Base-by-base conservation (phyloP, 2,888 invertebrate species). In the Azorinus chamasolen region DNA sequence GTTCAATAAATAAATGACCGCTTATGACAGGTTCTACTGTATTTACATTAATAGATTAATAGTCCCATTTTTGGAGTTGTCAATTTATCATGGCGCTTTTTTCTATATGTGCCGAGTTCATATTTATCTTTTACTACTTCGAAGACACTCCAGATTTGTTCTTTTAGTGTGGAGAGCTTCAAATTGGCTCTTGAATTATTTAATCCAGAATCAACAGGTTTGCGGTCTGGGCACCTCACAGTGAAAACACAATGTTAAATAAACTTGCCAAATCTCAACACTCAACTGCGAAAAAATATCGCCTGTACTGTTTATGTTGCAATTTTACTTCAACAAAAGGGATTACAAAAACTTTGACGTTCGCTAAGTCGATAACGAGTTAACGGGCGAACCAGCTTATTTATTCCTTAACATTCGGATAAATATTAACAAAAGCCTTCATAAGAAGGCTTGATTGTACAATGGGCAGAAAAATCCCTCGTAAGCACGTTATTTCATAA, bases 351-450 rank as follows among this genome's bases (percentile, higher is more conserved):
- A 69, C 62, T 48, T 55, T 59, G 62, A 57, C 61, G 24, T 24
- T 50, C 48, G 59, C 43, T 78, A 78, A 78, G 68, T 55, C 59
- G 59, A 55, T 78, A 78, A 78, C 78, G 78, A 76, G 70, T 76
- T 80, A 80, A 80, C 80, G 69, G 73, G 66, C 55, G 41, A 48
- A 39, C 46, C 20, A 50, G 25, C 57, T 32, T 37, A 54, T 66
- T 71, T 51, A 54, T 69, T 63, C 61, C 50, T 59, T 63, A 53
- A 64, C 64, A 64, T 32, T 73, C 72, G 78, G 78, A 72, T 78
- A 53, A 72, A 46, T 55, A 41, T 16, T 43, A 32, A 69, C 72
- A 64, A 72, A 63, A 48, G 51, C n/a, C 6, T 25, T n/a, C 25
- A 32, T 48, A 24, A 66, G 18, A 46, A 59, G 25, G 45, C 32